Percentiles rank a stretch among this genome's conserved stretches.
These are phyloP conservation scores for Atta colombica DNA, from an alignment of 1,140 invertebrate genomes.

Conservation along the genomic window DNA sequence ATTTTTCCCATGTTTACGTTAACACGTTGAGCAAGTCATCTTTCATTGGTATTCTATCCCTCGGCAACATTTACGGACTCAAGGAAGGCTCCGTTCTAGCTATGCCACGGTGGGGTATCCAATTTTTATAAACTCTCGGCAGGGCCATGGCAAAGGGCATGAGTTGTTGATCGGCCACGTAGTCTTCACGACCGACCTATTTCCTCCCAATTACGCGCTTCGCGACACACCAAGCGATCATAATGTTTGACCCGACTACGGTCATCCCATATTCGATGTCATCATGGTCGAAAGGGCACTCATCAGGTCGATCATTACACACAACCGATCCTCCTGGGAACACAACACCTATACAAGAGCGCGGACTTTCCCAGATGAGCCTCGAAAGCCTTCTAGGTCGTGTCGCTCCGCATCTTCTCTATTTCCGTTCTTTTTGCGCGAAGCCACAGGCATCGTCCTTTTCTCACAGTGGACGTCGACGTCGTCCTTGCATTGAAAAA, in stretches of 20 bases:
- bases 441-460: not conserved
- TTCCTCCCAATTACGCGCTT: conserved; percentile 16
- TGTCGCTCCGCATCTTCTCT: not conserved
- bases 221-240: conserved; percentile 20
- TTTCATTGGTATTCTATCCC: not conserved
- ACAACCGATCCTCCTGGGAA: not conserved
- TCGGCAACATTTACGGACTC: not conserved
- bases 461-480: conserved; percentile 46
- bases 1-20: conserved; percentile 27
- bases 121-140: conserved; percentile 47
- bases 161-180: not conserved
- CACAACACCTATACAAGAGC: not conserved
- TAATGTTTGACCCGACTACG: conserved; percentile 4
- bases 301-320: conserved; percentile 44
- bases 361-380: not conserved
- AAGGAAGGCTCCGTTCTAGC: not conserved
- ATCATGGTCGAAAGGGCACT: conserved; percentile 7
- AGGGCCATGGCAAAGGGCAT: not conserved
- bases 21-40: conserved; percentile 25
- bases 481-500: conserved; percentile 83
- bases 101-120: not conserved
- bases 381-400: not conserved
- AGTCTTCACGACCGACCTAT: conserved; percentile 22
- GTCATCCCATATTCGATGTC: conserved; percentile 36
- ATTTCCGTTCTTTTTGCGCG: conserved; percentile 18